These are phyloP conservation scores for Amblyornis subalaris DNA, from an alignment of 2,113 vertebrate genomes.

Conservation along the genomic window DNA sequence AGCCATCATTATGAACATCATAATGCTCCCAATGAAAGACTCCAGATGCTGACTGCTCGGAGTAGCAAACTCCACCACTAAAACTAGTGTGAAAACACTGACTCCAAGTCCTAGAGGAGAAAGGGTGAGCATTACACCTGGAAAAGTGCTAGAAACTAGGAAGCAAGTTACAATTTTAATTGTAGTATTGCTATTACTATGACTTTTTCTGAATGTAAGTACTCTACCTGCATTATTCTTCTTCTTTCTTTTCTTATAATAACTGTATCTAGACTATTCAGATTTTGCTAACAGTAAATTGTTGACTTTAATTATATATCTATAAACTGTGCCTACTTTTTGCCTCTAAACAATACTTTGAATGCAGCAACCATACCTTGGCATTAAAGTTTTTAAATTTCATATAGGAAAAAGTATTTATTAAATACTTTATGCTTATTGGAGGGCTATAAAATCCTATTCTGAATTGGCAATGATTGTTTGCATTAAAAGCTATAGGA, in stretches of 20 bases:
- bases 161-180: neutral
- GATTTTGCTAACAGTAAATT: neutral
- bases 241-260: neutral
- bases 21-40: fast-evolving
- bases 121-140: fast-evolving
- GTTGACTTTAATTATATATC: neutral
- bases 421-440: neutral
- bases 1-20: neutral
- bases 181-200: neutral
- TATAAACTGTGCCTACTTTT: neutral
- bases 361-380: neutral
- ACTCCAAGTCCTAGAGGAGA: neutral
- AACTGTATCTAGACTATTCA: neutral
- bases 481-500: neutral
- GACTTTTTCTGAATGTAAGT: neutral
- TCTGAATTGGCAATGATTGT: neutral
- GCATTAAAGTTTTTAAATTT: neutral
- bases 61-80: neutral
- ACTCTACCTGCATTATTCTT: neutral
- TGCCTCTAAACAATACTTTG: neutral
- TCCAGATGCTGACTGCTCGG: neutral
- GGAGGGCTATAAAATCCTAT: neutral
- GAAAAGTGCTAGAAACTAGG: neutral
- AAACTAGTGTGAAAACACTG: neutral
- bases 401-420: neutral